Base-by-base conservation (phyloP, 2,888 invertebrate species). In the Diaperis boleti region DNA sequence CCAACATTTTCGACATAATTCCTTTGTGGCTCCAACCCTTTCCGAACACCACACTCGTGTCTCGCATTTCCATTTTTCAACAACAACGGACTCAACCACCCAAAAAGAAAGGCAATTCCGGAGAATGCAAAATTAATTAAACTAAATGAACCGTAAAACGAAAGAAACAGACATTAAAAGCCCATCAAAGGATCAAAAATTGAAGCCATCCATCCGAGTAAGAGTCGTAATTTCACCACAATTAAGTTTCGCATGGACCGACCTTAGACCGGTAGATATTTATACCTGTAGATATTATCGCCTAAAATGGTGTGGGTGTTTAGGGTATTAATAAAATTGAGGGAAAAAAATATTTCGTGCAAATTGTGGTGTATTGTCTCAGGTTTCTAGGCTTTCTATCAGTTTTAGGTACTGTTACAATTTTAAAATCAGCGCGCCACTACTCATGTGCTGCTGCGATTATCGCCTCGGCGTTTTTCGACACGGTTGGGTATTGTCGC, bases 321-420 rank as follows among this genome's bases (percentile, higher is more conserved):
- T 61, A 31, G 39, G 22, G 54, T 61, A 61, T 61, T 61, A 55
- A 61, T 61, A 54, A 61, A 61, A 61, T 61, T 55, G 44, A 45
- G 35, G n/a, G 22, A n/a, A n/a, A n/a, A n/a, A n/a, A n/a, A n/a
- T n/a, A n/a, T n/a, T n/a, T n/a, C n/a, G n/a, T n/a, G n/a, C n/a
- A n/a, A n/a, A n/a, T n/a, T n/a, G n/a, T n/a, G n/a, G n/a, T n/a
- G n/a, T n/a, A n/a, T n/a, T n/a, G n/a, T n/a, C n/a, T n/a, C n/a
- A n/a, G n/a, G n/a, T n/a, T n/a, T n/a, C n/a, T n/a, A n/a, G n/a
- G n/a, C n/a, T n/a, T n/a, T n/a, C n/a, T n/a, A n/a, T n/a, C n/a
- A n/a, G n/a, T n/a, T n/a, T n/a, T n/a, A n/a, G n/a, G n/a, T n/a
- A n/a, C n/a, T n/a, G n/a, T n/a, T n/a, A n/a, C n/a, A n/a, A n/a